Evolutionary conservation across 2,113 vertebrate species (phyloP).

Genomic region (Vimba vimba): DNA sequence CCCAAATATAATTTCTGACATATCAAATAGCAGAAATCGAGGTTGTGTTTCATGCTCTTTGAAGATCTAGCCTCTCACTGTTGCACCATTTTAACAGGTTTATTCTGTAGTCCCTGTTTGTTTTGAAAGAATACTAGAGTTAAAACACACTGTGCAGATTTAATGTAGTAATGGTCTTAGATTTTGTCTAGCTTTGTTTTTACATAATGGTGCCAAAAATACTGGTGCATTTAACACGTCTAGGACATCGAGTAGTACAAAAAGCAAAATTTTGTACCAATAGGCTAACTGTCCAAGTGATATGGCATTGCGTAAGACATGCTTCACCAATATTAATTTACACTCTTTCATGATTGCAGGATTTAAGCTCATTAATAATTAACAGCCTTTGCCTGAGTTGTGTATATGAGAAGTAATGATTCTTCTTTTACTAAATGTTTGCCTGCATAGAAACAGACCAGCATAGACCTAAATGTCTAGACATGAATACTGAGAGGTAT

Average conservation of each 20-base stretch:
- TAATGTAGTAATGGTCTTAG: background rate
- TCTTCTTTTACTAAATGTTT: background rate
- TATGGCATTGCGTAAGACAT: background rate
- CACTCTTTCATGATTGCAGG: background rate
- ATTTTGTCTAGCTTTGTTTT: background rate
- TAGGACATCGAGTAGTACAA: background rate
- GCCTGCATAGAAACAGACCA: background rate
- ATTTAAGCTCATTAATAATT: background rate
- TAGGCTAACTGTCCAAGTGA: background rate
- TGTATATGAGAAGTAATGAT: background rate
- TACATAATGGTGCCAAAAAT: background rate
- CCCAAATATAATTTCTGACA: slow-evolving; percentile 17
- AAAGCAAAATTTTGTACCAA: background rate
- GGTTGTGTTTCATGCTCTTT: slow-evolving; percentile 19
- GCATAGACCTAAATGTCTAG: background rate
- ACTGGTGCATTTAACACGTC: background rate
- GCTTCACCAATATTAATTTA: background rate
- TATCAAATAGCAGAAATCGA: slow-evolving; percentile 8
- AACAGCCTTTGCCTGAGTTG: background rate
- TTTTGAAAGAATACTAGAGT: background rate
- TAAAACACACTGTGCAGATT: background rate
- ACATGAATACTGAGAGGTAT: background rate
- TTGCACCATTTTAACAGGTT: slow-evolving; percentile 7
- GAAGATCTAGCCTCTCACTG: background rate
- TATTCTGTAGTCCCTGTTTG: background rate